phyloP scores from a whole-genome alignment of 53 echinoderm and acorn worm species.

The Holothuria leucospilota region DNA sequence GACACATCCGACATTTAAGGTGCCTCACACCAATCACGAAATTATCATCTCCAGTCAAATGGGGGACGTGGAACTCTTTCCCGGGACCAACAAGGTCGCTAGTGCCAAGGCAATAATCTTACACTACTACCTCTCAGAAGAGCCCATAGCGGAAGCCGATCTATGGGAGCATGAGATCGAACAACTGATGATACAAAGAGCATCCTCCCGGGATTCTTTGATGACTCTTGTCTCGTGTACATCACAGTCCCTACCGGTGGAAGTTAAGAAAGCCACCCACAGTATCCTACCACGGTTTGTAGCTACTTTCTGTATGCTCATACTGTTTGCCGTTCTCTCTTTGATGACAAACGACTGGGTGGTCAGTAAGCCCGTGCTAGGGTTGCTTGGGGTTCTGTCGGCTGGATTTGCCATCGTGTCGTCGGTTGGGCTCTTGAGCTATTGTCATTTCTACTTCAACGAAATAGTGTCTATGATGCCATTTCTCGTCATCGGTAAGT shows the following conservation, averaged over 20 bases:
- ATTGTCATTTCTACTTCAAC: slow-evolving; percentile 78
- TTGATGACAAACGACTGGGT: slow-evolving; percentile 99
- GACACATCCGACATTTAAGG: slow-evolving; percentile 67
- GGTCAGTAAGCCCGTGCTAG: slow-evolving; percentile 92
- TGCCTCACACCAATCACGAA: slow-evolving; percentile 36
- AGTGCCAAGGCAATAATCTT: slow-evolving; percentile 71
- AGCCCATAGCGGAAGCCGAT: slow-evolving; percentile 12
- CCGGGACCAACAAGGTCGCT: slow-evolving; percentile 61
- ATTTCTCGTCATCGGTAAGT: slow-evolving; percentile 91
- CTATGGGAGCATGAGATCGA: slow-evolving; percentile 69
- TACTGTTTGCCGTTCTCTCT: slow-evolving; percentile 88
- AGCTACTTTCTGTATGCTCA: slow-evolving; percentile 82
- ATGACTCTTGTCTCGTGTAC: slow-evolving; percentile 67
- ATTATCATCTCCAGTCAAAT: slow-evolving; percentile 72
- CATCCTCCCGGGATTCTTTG: slow-evolving; percentile 16
- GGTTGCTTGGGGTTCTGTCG: slow-evolving; percentile 82
- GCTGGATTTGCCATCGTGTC: slow-evolving; percentile 87
- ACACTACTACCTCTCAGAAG: slow-evolving; percentile 69
- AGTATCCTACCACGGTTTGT: slow-evolving; percentile 78
- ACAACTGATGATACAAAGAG: slow-evolving; percentile 38
- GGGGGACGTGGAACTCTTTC: slow-evolving; percentile 68
- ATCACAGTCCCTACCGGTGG: slow-evolving; percentile 75
- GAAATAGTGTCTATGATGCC: slow-evolving; percentile 97
- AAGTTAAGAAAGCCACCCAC: slow-evolving; percentile 79
- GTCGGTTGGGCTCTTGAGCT: slow-evolving; percentile 84